These are phyloP conservation scores for Scelioninae gen. 1 DNA, from an alignment of 2,888 invertebrate species.

Conservation along the genomic window DNA sequence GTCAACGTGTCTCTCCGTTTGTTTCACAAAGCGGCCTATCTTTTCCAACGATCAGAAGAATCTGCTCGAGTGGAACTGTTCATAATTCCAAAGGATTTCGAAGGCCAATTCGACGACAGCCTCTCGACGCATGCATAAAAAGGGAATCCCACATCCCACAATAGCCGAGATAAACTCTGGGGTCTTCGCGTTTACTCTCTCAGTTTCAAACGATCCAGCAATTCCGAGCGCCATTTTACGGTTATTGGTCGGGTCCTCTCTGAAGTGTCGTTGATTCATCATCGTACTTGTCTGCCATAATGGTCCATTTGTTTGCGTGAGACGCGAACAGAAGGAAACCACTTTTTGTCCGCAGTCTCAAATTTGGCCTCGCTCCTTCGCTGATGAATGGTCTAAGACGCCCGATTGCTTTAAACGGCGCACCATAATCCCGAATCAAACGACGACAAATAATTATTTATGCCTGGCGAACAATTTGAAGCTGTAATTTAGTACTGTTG, in stretches of 20 bases:
- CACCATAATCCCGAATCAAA: slow-evolving; percentile 6
- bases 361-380: slow-evolving; percentile 54
- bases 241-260: slow-evolving; percentile 43
- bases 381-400: slow-evolving; percentile 58
- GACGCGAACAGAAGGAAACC: slow-evolving; percentile 53
- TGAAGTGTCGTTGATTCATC: slow-evolving; percentile 67
- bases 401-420: slow-evolving; percentile 32
- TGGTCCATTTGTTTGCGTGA: slow-evolving; percentile 67
- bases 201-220: too few relatives aligned
- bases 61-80: slow-evolving; percentile 57
- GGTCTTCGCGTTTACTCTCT: too few relatives aligned
- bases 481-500: slow-evolving; percentile 24
- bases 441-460: slow-evolving; percentile 44
- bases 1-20: slow-evolving; percentile 60
- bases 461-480: slow-evolving; percentile 27
- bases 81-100: slow-evolving; percentile 58
- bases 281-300: slow-evolving; percentile 63
- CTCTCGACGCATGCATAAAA: slow-evolving; percentile 62
- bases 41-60: slow-evolving; percentile 47
- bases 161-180: slow-evolving; percentile 38
- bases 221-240: slow-evolving; percentile 52
- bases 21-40: slow-evolving; percentile 62
- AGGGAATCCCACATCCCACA: slow-evolving; percentile 63
- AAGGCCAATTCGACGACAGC: slow-evolving; percentile 58
- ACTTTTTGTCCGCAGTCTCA: slow-evolving; percentile 66